phyloP scores from a whole-genome alignment of 2,888 invertebrate species.

The Rhyacophila evoluta region DNA sequence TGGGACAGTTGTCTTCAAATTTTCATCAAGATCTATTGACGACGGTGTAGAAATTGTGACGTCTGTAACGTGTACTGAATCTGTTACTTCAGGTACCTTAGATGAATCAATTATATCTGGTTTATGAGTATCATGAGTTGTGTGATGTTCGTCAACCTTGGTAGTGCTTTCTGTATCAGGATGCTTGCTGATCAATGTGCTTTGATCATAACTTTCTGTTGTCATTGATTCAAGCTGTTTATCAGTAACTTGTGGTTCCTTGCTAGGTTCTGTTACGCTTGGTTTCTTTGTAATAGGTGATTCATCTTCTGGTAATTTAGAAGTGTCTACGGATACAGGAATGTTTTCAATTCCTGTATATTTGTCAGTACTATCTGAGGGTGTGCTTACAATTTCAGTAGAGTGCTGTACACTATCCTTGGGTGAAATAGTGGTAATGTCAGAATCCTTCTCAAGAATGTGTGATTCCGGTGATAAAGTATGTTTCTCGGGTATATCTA shows the following conservation, averaged over 20 bases:
- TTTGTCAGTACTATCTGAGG: conserved; percentile 12
- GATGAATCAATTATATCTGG: background rate
- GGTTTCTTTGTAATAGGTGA: conserved; percentile 28
- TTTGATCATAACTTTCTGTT: background rate
- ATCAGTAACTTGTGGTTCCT: background rate
- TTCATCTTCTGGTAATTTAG: background rate
- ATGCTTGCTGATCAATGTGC: background rate
- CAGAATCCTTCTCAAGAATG: conserved; percentile 16
- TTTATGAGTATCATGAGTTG: background rate
- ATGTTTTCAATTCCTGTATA: background rate
- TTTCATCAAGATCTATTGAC: background rate
- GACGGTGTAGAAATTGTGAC: background rate
- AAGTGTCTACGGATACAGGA: conserved; percentile 33
- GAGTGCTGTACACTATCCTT: background rate
- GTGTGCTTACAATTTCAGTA: conserved; percentile 29
- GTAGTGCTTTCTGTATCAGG: background rate
- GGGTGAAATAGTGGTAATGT: background rate
- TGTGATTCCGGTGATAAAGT: conserved; percentile 40
- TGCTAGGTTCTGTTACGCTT: background rate
- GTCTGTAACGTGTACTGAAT: background rate
- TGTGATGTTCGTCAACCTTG: background rate
- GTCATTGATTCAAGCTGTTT: background rate
- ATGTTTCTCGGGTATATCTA: conserved; percentile 29
- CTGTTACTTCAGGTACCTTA: background rate
- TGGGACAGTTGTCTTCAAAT: conserved; percentile 47